Evolutionary conservation across 2,797 vertebrate species (phyloP), one percentile per base, ranked within the genome.

Genomic region (Momotus momota): DNA sequence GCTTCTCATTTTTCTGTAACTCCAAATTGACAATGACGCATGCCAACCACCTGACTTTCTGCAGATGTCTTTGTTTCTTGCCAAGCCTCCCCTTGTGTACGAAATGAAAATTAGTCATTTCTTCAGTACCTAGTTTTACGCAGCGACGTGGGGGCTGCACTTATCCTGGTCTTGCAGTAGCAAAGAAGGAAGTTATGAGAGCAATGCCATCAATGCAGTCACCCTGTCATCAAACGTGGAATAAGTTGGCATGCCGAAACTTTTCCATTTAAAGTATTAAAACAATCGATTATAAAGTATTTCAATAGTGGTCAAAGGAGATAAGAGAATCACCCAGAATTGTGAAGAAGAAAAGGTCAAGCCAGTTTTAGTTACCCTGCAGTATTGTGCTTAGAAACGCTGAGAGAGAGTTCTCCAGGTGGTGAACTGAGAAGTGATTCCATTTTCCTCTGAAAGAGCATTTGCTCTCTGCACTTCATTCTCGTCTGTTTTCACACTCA

Each of bases 401-500:
- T 35, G 15, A 66, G 58, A 84, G 31, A 10, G 66, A 73, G n/a
- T 79, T 84, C 43, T 73, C 52, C 78, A 66, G 33, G 22, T 40
- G 72, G 7, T 87, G 45, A 88, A 73, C 43, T 55, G 64, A 87
- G 91, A 89, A 91, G 46, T 43, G 54, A 54, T 35, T 82, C 26
- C 7, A 6, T 73, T 91, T 95, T 90, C 38, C 87, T 77, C 35
- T 92, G 43, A 33, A 91, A 86, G 48, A 74, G 19, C 33, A 35
- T 84, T 89, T 81, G 7, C 54, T 82, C 64, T 87, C 46, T n/a
- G 22, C 38, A 87, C 41, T 29, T 83, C 58, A 16, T 91, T 94
- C 82, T 83, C 92, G 40, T 55, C 88, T 69, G 54, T 67, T 95
- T 89, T 92, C 69, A 88, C 62, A 75, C 41, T 86, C 79, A 54